A percentile compares a stretch with the other conserved stretches of the same genome.
Conservation (phyloP, 1,140 invertebrate genomes). For the Bombus confusus region DNA sequence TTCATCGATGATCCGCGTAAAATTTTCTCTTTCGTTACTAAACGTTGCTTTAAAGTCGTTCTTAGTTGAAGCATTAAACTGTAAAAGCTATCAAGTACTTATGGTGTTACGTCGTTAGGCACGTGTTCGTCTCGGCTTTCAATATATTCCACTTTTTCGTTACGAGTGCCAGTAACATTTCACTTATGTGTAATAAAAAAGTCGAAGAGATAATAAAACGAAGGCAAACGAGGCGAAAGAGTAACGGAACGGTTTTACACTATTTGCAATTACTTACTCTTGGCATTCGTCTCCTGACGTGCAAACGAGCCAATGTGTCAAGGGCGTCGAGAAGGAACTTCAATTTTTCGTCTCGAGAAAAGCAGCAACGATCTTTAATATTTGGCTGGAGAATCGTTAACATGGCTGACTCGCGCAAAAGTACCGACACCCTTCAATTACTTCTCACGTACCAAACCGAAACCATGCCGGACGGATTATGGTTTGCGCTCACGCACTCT, state of each 20-base stretch:
- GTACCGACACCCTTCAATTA: constrained; percentile 63
- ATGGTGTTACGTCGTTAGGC: neutral
- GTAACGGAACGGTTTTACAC: constrained; percentile 25
- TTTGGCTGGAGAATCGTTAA: constrained; percentile 56
- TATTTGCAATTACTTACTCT: constrained; percentile 8
- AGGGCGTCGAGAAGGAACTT: constrained; percentile 30
- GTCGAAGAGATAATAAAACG: neutral
- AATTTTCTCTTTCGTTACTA: neutral
- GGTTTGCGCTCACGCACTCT: constrained; percentile 62
- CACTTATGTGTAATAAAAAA: neutral
- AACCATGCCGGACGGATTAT: constrained; percentile 57
- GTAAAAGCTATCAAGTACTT: neutral
- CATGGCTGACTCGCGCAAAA: constrained; percentile 41
- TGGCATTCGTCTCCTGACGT: neutral
- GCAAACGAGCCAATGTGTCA: constrained; percentile 48
- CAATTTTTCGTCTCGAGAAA: constrained; percentile 44
- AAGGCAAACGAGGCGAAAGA: neutral
- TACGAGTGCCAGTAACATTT: constrained; percentile 5
- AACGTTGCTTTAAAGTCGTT: neutral
- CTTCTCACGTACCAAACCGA: constrained; percentile 55
- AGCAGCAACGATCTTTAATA: constrained; percentile 46
- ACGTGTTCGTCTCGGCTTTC: constrained; percentile 11
- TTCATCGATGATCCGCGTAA: neutral
- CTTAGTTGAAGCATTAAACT: too few relatives aligned
- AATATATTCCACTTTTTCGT: neutral